Percentiles rank a stretch among this genome's conserved stretches.
phyloP scores from a whole-genome alignment of 2,113 vertebrate genomes.

The Piprites chloris region DNA sequence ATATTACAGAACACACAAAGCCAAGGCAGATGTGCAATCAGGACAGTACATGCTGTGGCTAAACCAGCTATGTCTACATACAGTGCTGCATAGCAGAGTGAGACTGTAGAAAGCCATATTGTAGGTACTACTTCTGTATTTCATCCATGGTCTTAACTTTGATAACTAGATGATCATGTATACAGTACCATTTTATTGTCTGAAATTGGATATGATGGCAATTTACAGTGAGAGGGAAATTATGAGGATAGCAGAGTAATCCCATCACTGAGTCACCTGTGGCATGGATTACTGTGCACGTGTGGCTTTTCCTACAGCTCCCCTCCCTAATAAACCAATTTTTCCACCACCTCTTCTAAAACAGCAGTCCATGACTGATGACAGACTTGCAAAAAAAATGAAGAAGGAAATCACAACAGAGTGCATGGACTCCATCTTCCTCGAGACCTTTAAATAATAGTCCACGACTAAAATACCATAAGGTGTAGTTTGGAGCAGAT shows the following conservation, averaged over 20 bases:
- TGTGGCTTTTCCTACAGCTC: background rate
- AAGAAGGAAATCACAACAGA: background rate
- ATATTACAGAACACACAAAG: fast-evolving
- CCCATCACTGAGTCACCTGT: background rate
- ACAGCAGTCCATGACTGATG: background rate
- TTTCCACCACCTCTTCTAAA: background rate
- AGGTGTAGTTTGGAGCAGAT: background rate
- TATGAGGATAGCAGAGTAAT: background rate
- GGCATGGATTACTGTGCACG: fast-evolving
- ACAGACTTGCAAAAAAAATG: background rate
- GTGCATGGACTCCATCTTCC: background rate
- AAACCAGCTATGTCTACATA: background rate
- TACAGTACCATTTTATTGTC: background rate
- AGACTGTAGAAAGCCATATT: background rate
- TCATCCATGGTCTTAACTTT: background rate
- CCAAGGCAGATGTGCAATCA: background rate
- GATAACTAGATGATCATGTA: background rate
- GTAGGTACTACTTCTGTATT: background rate
- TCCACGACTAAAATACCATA: background rate
- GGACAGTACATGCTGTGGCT: background rate
- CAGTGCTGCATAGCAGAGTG: background rate
- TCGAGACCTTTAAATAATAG: background rate
- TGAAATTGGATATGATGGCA: background rate
- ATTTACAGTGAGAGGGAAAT: background rate
- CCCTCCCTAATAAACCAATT: background rate